phyloP scores from a whole-genome alignment of 1,140 invertebrate genomes.

The Sarcophaga peregrina region DNA sequence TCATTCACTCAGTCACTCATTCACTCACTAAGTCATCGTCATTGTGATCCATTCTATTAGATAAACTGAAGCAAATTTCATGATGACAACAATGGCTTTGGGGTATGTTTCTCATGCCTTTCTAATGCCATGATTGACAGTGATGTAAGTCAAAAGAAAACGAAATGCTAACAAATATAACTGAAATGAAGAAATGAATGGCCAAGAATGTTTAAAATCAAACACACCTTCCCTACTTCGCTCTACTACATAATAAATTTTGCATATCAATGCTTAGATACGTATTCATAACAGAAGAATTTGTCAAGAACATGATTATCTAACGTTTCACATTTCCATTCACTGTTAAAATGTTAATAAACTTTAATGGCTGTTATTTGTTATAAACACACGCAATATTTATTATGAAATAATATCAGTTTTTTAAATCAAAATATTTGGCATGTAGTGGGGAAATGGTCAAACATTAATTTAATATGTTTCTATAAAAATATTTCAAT shows the following conservation, averaged over 20 bases:
- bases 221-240: no score
- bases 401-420: no score
- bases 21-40: neutral
- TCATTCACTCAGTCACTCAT: neutral
- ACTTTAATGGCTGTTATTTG: neutral
- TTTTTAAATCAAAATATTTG: no score
- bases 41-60: neutral
- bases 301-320: slow-evolving; percentile 3
- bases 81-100: slow-evolving; percentile 6
- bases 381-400: no score
- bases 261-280: neutral
- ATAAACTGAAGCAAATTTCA: slow-evolving; percentile 7
- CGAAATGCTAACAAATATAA: neutral
- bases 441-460: no score
- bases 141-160: slow-evolving; percentile 12
- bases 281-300: neutral
- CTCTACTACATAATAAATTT: neutral
- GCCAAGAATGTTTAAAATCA: neutral
- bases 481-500: no score
- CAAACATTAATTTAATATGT: no score
- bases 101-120: neutral
- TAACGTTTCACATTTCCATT: neutral
- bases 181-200: neutral
- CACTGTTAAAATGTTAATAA: slow-evolving; percentile 16
- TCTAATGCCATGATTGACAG: neutral